phyloP scores from a whole-genome alignment of 2,797 vertebrate genomes.

The Oryzias dopingdopingensis region DNA sequence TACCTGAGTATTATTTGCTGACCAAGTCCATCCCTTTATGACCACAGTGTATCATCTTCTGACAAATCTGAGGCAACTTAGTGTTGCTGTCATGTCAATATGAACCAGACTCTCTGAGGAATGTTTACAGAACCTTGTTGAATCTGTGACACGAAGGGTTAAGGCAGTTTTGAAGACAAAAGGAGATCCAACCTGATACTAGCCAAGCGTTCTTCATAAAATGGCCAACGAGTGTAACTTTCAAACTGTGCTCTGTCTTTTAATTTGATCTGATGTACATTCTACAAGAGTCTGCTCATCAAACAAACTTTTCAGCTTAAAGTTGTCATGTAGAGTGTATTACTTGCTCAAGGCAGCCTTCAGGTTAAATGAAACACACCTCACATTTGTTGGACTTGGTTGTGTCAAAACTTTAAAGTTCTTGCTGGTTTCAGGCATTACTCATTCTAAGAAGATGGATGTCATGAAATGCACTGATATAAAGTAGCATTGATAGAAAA shows the following conservation, averaged over 20 bases:
- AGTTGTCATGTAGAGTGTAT: slow-evolving; percentile 14
- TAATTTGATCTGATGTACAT: slow-evolving; percentile 42
- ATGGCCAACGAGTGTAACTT: slow-evolving; percentile 1
- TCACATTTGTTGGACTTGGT: slow-evolving; percentile 19
- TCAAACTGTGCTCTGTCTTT: slow-evolving; percentile 16
- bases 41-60: too few species aligned
- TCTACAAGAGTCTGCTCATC: slow-evolving; percentile 31
- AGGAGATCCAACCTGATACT: too few species aligned
- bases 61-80: too few species aligned
- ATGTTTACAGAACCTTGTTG: too few species aligned
- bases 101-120: too few species aligned
- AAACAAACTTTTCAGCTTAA: slow-evolving; percentile 20
- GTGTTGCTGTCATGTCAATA: too few species aligned
- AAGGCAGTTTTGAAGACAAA: too few species aligned
- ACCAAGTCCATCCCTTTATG: too few species aligned
- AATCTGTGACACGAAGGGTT: too few species aligned
- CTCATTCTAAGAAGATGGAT: slow-evolving; percentile 5
- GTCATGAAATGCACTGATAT: slow-evolving; percentile 14
- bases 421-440: slow-evolving; percentile 7
- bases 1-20: too few species aligned
- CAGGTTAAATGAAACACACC: slow-evolving; percentile 48
- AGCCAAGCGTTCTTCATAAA: too few species aligned
- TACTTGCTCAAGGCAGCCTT: slow-evolving; percentile 26
- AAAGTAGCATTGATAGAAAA: too few species aligned
- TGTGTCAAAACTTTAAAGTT: slow-evolving; percentile 7